Base-by-base conservation (phyloP, 2,888 invertebrate species). In the Parnassius smintheus region DNA sequence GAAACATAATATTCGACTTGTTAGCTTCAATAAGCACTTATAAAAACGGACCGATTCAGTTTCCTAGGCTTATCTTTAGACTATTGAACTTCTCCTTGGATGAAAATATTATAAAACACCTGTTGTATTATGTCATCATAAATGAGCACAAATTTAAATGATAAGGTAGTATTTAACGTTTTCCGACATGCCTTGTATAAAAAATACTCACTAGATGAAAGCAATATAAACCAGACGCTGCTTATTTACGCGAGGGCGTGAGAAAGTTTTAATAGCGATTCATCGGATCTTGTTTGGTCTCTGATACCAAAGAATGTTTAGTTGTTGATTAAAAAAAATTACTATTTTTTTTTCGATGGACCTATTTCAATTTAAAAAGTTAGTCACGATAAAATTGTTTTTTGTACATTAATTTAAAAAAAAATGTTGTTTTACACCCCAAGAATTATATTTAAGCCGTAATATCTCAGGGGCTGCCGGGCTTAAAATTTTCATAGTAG, bases 251-350 rank as follows among this genome's bases (percentile, higher is more conserved):
- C 57, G 70, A 70, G 70, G 75, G 72, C 82, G 83, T 84, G 85
- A 81, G 85, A 86, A 85, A 85, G 78, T 85, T 82, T 77, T 76
- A 76, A 80, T 80, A 76, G 74, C 77, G 79, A 81, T 82, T 80
- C 75, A 69, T 68, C 74, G 73, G 76, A 82, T 78, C 73, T 75
- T 78, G 78, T 82, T 80, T 82, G 74, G 74, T 76, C 59, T 9
- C 55, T n/a, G 55, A 59, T 51, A 58, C 58, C 9, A 45, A 58
- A 35, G 54, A 58, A 59, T 35, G 46, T 59, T 58, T 48, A 35
- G 51, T 22, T 46, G 9, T 11, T 44, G 44, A 11, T 42, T 42
- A 42, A 42, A 42, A 9, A 42, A 42, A 22, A 35, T n/a, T n/a
- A 44, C 51, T 56, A 44, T 60, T 60, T 49, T 49, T 44, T 25